These are phyloP conservation scores for Rhynchomys soricoides DNA, from an alignment of 2,113 vertebrate genomes.

Conservation along the genomic window DNA sequence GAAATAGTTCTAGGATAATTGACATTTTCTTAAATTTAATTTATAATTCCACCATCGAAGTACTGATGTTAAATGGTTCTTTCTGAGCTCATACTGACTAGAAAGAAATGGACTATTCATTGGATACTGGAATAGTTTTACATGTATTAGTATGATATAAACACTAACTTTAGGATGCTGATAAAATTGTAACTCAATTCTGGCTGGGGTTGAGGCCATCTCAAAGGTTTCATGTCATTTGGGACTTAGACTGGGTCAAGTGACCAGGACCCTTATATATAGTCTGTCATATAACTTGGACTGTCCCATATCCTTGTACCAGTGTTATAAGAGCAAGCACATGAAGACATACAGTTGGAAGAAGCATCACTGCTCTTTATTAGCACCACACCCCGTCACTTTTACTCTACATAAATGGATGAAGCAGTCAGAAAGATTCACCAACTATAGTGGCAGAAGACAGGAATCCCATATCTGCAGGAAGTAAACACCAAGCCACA, in stretches of 20 bases:
- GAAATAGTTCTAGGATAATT: not conserved
- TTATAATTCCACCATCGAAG: not conserved
- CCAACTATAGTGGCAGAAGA: not conserved
- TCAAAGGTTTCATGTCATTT: not conserved
- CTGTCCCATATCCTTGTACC: not conserved
- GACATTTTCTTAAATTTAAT: conserved; percentile 29
- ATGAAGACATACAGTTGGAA: not conserved
- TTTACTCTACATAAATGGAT: not conserved
- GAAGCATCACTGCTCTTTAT: not conserved
- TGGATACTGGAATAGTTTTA: not conserved
- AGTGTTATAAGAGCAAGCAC: not conserved
- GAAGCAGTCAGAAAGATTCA: not conserved
- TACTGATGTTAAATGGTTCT: not conserved
- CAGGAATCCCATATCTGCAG: not conserved
- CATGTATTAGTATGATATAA: not conserved
- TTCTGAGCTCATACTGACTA: not conserved
- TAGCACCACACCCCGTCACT: not conserved
- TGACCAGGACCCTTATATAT: not conserved
- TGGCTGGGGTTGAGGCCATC: fast-evolving
- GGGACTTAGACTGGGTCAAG: not conserved
- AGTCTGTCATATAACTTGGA: not conserved
- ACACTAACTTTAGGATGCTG: not conserved
- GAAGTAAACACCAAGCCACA: not conserved
- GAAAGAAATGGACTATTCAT: not conserved
- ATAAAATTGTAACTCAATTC: not conserved